Conservation (phyloP, 2,797 vertebrate genomes). For the Odontamblyopus lacepedii region DNA sequence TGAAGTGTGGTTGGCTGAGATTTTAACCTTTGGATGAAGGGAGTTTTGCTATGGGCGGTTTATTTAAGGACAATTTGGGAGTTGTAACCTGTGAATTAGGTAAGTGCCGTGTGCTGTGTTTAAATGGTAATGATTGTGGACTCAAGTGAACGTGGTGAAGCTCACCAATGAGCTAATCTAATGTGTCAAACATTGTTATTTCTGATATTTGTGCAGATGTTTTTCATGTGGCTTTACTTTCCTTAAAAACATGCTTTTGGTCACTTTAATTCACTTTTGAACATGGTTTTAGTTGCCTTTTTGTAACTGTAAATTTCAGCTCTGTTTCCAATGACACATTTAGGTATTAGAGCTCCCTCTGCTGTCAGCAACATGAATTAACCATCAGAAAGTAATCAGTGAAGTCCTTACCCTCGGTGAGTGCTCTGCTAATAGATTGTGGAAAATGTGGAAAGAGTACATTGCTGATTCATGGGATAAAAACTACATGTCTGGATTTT, state of each 20-base stretch:
- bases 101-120: conserved; percentile 1
- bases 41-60: not conserved
- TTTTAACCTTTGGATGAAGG: conserved; percentile 9
- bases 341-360: too few species aligned
- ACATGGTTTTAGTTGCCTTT: too few species aligned
- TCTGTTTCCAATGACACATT: too few species aligned
- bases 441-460: too few species aligned
- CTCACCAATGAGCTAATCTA: not conserved
- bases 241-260: too few species aligned
- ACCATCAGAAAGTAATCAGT: too few species aligned
- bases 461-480: too few species aligned
- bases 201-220: not conserved
- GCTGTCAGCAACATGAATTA: too few species aligned
- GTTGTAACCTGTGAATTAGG: conserved; percentile 3
- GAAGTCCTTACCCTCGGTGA: too few species aligned
- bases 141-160: not conserved
- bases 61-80: conserved; percentile 16
- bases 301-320: too few species aligned
- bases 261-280: not conserved
- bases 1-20: conserved; percentile 20
- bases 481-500: too few species aligned
- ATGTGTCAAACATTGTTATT: not conserved
- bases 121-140: not conserved
- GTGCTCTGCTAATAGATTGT: too few species aligned
- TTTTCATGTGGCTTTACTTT: not conserved